Percentiles rank a stretch among this genome's conserved stretches.
phyloP scores from a whole-genome alignment of 2,888 invertebrate genomes.

The Lochmaea capreae region DNA sequence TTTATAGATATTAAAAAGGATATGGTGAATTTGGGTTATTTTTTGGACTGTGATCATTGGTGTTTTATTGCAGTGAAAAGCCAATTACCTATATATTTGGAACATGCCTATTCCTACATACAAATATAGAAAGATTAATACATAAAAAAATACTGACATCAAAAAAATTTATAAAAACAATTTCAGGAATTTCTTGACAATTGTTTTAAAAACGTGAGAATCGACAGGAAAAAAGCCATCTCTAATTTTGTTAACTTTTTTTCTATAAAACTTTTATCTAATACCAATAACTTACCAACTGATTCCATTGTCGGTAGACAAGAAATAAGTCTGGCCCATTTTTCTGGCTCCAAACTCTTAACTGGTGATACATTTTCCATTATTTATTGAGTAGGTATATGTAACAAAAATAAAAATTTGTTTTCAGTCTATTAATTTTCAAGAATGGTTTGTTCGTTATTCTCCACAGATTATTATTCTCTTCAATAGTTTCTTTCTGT shows the following conservation, averaged over 20 bases:
- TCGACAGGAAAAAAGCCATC: no score
- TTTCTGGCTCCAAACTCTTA: not conserved
- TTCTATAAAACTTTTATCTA: not conserved
- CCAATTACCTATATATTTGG: no score
- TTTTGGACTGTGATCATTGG: no score
- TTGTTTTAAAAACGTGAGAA: not conserved
- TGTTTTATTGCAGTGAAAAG: no score
- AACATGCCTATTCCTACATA: no score
- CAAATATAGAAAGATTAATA: no score
- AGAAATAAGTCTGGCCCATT: conserved; percentile 20
- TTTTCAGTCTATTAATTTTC: not conserved
- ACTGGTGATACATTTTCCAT: conserved; percentile 6
- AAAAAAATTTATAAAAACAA: no score
- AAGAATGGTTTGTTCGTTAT: not conserved
- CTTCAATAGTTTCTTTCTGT: not conserved
- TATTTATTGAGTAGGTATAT: not conserved
- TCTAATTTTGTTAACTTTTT: not conserved
- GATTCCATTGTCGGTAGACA: conserved; percentile 23
- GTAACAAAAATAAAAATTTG: not conserved
- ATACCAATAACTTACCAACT: conserved; percentile 19
- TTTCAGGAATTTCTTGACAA: not conserved
- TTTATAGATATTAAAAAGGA: no score
- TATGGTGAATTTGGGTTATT: no score
- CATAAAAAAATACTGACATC: no score
- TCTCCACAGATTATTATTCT: not conserved